Percentiles rank a stretch among this genome's conserved stretches.
Conservation (phyloP, 2,797 vertebrate species). For the Pelobates cultripes region DNA sequence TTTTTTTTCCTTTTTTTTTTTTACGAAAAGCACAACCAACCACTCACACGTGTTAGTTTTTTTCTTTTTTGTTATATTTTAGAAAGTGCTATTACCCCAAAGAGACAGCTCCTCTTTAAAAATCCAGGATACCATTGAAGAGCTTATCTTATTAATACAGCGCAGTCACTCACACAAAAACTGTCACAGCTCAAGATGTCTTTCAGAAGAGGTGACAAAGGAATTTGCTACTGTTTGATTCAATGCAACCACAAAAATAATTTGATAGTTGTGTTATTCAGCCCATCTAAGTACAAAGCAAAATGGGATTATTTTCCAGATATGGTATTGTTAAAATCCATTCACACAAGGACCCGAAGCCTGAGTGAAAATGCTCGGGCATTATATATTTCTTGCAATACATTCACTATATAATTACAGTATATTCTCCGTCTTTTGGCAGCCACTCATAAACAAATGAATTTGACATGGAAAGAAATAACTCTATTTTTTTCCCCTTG, state of each 20-base stretch:
- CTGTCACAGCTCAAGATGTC: constrained; percentile 46
- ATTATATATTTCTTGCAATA: constrained; percentile 56
- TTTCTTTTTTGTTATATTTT: background rate
- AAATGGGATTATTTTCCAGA: constrained; percentile 54
- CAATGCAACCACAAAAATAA: constrained; percentile 54
- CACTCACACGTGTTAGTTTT: background rate
- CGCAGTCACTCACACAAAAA: constrained; percentile 37
- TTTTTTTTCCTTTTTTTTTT: too few relatives aligned
- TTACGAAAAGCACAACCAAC: too few relatives aligned
- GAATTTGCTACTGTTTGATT: constrained; percentile 51
- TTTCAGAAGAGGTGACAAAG: constrained; percentile 53
- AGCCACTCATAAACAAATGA: constrained; percentile 57
- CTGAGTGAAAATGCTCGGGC: constrained; percentile 52
- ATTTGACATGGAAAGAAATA: constrained; percentile 55
- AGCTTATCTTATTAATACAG: constrained; percentile 47
- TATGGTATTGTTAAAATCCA: constrained; percentile 52
- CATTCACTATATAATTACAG: constrained; percentile 56
- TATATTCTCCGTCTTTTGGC: constrained; percentile 55
- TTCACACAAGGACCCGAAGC: constrained; percentile 46
- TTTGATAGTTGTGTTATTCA: constrained; percentile 56
- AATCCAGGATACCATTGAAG: constrained; percentile 13
- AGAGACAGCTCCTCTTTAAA: background rate
- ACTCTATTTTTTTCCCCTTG: constrained; percentile 21
- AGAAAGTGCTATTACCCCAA: background rate
- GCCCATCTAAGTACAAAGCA: constrained; percentile 44